Percentiles rank a stretch among this genome's conserved stretches.
phyloP scores from a whole-genome alignment of 2,797 vertebrate species.

The Enoplosus armatus region DNA sequence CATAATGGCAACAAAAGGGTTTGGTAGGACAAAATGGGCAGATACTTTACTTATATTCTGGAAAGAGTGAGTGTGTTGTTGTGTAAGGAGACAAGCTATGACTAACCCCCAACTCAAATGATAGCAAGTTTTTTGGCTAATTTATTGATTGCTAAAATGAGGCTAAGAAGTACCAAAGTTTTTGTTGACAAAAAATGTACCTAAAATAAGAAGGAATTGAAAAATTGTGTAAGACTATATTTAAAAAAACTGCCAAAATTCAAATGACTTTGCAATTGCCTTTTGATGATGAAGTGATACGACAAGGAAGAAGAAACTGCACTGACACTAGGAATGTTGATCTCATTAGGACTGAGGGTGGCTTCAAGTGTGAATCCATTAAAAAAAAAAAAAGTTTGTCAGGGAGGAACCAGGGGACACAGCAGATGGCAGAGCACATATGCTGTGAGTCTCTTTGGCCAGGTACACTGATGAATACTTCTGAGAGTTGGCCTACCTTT shows the following conservation, averaged over 20 bases:
- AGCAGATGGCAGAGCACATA: conserved; percentile 79
- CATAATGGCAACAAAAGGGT: neutral
- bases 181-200: neutral
- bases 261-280: neutral
- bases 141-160: neutral
- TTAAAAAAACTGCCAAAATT: neutral
- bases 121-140: too few species aligned
- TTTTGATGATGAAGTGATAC: conserved; percentile 17
- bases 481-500: conserved; percentile 73
- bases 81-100: neutral
- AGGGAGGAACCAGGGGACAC: conserved; percentile 49
- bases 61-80: neutral
- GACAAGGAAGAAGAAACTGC: conserved; percentile 28
- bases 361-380: conserved; percentile 62
- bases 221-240: neutral
- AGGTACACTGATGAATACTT: conserved; percentile 75
- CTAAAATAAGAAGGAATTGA: neutral
- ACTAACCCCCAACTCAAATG: neutral
- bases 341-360: conserved; percentile 54
- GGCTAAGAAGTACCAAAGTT: neutral
- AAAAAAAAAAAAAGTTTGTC: conserved; percentile 75
- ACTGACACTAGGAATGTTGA: conserved; percentile 37
- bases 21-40: neutral
- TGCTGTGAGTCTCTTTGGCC: conserved; percentile 70
- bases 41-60: neutral